Percentiles rank a stretch among this genome's conserved stretches.
These are phyloP conservation scores for Ctenosaura bakeri DNA, from an alignment of 2,797 vertebrate species.

Conservation along the genomic window DNA sequence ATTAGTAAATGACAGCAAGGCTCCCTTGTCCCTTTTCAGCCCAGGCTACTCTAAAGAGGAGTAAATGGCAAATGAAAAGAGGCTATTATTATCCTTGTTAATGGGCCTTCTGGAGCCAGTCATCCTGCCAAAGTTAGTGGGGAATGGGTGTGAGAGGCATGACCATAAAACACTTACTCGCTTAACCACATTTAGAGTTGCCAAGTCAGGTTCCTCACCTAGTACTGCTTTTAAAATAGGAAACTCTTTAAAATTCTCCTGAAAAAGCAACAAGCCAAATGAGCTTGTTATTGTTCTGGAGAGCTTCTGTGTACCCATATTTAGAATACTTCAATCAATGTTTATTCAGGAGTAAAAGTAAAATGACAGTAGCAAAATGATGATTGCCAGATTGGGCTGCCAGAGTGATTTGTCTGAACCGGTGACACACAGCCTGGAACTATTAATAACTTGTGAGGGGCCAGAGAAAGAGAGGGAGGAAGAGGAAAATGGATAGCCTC, in stretches of 20 bases:
- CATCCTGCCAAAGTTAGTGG: slow-evolving; percentile 17
- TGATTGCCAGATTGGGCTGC: slow-evolving; percentile 71
- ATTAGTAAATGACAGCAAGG: not conserved
- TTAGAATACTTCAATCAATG: slow-evolving; percentile 62
- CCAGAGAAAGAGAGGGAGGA: slow-evolving; percentile 49
- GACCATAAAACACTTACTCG: slow-evolving; percentile 35
- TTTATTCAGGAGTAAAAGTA: slow-evolving; percentile 73
- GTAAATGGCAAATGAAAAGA: not conserved
- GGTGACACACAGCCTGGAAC: slow-evolving; percentile 65
- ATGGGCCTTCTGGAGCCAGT: slow-evolving; percentile 40
- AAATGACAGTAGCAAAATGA: slow-evolving; percentile 69
- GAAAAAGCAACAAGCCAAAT: slow-evolving; percentile 39
- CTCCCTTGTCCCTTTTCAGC: not conserved
- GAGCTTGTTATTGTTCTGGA: slow-evolving; percentile 60
- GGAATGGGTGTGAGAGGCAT: slow-evolving; percentile 28
- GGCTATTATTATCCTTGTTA: slow-evolving; percentile 7
- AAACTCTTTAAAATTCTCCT: slow-evolving; percentile 50
- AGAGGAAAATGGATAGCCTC: slow-evolving; percentile 61
- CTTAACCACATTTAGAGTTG: slow-evolving; percentile 27
- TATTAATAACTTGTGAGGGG: slow-evolving; percentile 67
- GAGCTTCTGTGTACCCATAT: slow-evolving; percentile 55
- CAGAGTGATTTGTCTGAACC: slow-evolving; percentile 69
- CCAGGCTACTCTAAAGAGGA: not conserved
- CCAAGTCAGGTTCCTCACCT: slow-evolving; percentile 37
- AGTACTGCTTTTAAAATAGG: slow-evolving; percentile 44